These are phyloP conservation scores for Siniperca undulata DNA, from an alignment of 2,797 vertebrate species.

Conservation along the genomic window DNA sequence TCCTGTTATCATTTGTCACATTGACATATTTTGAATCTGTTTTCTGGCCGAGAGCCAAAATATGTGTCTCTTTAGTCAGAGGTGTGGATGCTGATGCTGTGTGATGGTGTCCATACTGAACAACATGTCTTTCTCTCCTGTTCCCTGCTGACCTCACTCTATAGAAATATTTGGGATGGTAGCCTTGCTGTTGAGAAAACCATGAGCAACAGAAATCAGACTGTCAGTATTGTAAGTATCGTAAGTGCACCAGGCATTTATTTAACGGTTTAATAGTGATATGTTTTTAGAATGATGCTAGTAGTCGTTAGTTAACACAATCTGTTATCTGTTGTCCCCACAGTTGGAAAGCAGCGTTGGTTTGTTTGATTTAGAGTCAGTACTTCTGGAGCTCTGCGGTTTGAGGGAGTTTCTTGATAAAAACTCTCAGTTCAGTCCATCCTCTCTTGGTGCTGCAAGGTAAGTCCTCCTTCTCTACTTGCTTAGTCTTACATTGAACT, in stretches of 20 bases:
- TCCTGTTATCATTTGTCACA: neutral
- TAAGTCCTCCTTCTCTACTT: slow-evolving; percentile 67
- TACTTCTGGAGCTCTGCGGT: slow-evolving; percentile 91
- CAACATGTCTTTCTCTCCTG: slow-evolving; percentile 4
- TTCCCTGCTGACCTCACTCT: slow-evolving; percentile 31
- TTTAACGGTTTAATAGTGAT: neutral
- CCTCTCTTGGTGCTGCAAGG: slow-evolving; percentile 91
- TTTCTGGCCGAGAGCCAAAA: slow-evolving; percentile 16
- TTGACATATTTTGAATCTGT: neutral
- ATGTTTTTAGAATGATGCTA: neutral
- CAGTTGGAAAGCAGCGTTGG: slow-evolving; percentile 94
- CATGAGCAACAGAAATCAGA: slow-evolving; percentile 90
- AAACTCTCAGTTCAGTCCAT: slow-evolving; percentile 95
- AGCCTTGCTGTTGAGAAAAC: slow-evolving; percentile 92
- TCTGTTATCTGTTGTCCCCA: neutral
- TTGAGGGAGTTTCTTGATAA: slow-evolving; percentile 95
- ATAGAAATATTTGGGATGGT: slow-evolving; percentile 98
- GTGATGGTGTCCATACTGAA: slow-evolving; percentile 6
- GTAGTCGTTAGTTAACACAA: neutral
- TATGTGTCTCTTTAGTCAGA: neutral
- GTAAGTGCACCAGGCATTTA: neutral
- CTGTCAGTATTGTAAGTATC: slow-evolving; percentile 90
- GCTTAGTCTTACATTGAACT: neutral
- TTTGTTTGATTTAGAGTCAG: slow-evolving; percentile 87
- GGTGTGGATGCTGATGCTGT: slow-evolving; percentile 5